phyloP scores from a whole-genome alignment of 37 sponge, comb jelly and placozoan species.

The Corticium candelabrum region DNA sequence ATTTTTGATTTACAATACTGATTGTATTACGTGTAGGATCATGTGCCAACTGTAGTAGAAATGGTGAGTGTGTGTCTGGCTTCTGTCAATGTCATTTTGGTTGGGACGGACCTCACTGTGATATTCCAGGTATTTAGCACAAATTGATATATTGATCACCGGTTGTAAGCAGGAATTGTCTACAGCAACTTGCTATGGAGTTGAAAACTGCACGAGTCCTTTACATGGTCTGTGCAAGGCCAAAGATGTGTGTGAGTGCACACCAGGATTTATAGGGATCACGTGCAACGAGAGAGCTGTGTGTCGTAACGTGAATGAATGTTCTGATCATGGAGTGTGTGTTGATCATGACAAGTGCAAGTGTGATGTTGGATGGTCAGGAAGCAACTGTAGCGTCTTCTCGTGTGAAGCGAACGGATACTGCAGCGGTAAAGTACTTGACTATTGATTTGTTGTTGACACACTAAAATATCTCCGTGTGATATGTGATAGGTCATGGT shows the following conservation, averaged over 20 bases:
- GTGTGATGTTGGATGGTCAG: neutral
- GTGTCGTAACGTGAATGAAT: neutral
- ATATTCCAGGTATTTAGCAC: neutral
- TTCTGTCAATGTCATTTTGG: neutral
- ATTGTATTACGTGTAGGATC: too few relatives aligned
- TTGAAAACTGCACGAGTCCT: neutral
- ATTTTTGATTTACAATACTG: too few relatives aligned
- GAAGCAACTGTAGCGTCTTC: neutral
- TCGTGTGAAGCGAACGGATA: neutral
- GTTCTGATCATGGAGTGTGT: neutral
- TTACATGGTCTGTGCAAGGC: neutral
- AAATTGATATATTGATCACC: neutral
- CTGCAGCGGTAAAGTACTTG: too few relatives aligned
- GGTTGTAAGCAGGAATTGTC: neutral
- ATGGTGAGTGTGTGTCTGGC: neutral
- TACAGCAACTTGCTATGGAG: neutral
- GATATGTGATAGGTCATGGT: too few relatives aligned
- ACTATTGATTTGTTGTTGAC: too few relatives aligned
- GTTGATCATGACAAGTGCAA: neutral
- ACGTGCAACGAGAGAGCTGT: neutral
- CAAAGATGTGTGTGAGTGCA: neutral
- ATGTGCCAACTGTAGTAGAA: neutral
- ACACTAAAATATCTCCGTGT: too few relatives aligned
- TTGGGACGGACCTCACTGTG: neutral
- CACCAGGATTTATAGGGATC: neutral